These are phyloP conservation scores for Lycocerus yunnanus DNA, from an alignment of 2,888 invertebrate genomes.

Conservation along the genomic window DNA sequence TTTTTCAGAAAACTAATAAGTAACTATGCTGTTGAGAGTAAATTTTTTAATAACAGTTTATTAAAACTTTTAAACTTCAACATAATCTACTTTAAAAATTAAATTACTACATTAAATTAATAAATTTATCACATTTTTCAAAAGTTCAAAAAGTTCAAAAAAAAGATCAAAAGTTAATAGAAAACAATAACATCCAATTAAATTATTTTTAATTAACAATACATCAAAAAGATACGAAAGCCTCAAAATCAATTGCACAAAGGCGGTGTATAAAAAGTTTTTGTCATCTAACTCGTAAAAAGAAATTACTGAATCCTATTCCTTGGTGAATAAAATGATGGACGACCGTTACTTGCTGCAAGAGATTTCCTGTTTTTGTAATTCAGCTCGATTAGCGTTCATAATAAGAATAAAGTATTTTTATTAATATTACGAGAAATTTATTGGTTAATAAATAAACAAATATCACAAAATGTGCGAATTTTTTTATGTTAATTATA, in stretches of 20 bases:
- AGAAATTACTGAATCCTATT: background rate
- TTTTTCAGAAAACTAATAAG: background rate
- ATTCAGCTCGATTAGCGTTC: background rate
- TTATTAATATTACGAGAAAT: background rate
- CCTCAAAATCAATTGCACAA: background rate
- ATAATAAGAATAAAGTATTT: background rate
- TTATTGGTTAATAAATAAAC: background rate
- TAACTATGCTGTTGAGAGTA: background rate
- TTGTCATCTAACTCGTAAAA: background rate
- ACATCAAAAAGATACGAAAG: background rate
- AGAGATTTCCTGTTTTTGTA: background rate
- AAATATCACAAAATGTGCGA: background rate
- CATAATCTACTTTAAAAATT: no score
- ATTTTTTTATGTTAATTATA: background rate
- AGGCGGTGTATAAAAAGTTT: background rate
- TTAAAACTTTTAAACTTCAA: no score
- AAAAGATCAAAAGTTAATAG: no score
- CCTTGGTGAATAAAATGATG: background rate
- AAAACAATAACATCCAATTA: background rate
- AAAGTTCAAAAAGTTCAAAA: no score
- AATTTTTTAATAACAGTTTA: no score
- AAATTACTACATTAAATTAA: no score
- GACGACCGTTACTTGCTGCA: background rate
- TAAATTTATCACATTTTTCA: no score
- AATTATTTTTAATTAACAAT: background rate